Conservation (phyloP, 2,797 vertebrate species). For the Myripristis jacobus region DNA sequence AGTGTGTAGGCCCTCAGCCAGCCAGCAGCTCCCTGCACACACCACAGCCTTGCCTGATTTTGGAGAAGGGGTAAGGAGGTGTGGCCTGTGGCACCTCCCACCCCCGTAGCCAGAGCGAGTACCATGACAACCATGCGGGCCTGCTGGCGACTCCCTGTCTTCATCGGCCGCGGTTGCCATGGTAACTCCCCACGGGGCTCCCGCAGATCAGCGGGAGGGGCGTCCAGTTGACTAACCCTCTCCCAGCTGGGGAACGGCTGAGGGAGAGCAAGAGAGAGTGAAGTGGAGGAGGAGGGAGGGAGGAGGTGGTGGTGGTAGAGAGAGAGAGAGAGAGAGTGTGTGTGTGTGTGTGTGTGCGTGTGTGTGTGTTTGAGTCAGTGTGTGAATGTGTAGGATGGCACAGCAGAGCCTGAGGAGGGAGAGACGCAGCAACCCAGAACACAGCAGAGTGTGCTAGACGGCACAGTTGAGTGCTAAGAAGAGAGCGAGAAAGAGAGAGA, state of each 20-base stretch:
- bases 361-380: conserved; percentile 41
- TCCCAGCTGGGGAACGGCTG: conserved; percentile 82
- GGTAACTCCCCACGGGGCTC: conserved; percentile 85
- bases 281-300: conserved; percentile 50
- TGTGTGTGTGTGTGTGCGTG: conserved; percentile 29
- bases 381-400: conserved; percentile 71
- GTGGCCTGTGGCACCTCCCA: conserved; percentile 82
- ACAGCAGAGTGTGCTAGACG: conserved; percentile 36
- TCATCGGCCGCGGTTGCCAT: conserved; percentile 85
- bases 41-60: conserved; percentile 66
- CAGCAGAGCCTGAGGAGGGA: conserved; percentile 65
- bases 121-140: conserved; percentile 86
- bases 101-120: conserved; percentile 77
- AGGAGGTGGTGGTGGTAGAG: too few species aligned
- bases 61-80: conserved; percentile 73
- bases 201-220: conserved; percentile 84
- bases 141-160: conserved; percentile 86
- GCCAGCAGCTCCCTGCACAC: conserved; percentile 47
- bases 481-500: conserved; percentile 36
- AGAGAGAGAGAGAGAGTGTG: conserved; percentile 9
- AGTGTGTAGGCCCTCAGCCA: conserved; percentile 65
- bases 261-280: conserved; percentile 65
- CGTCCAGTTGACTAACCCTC: conserved; percentile 86
- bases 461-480: conserved; percentile 6
- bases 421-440: conserved; percentile 27